Base-by-base conservation (phyloP, 2,113 vertebrate species). In the Cettia cetti region DNA sequence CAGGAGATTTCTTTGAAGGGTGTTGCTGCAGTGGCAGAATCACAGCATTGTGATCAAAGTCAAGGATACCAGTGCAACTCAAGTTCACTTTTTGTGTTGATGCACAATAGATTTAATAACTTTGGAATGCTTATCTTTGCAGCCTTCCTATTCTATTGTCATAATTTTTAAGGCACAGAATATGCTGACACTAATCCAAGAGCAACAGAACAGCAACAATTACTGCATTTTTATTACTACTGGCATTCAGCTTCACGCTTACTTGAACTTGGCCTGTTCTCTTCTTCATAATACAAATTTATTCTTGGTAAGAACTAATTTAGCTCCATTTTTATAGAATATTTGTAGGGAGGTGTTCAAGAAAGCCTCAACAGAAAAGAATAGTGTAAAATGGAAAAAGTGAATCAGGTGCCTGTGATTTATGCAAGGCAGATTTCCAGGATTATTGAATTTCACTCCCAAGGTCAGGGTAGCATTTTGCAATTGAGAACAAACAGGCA, bases 361-460 rank as follows among this genome's bases (percentile, higher is more conserved):
- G n/a, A 35, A 90, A 93, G 22, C n/a, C 28, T 92, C n/a, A 71
- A 35, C 89, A 86, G 78, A 71, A 63, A 82, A 90, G 59, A 80
- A 59, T 13, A 64, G 37, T 50, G 64, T 56, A 78, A 95, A 83
- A 66, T 78, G 76, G 82, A 92, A 94, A 93, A 92, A 86, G 47
- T 86, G 60, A 86, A 83, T 86, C 84, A 65, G 35, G 82, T 93
- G 77, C 57, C 80, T 91, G 76, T 90, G 89, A 94, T 93, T 89
- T 79, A 71, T 30, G 37, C 71, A 76, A 94, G 76, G 88, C 93
- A 94, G 72, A 79, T 81, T 88, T 96, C 93, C 86, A 89, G 45
- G 82, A 79, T 96, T 81, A 90, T 40, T 96, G 79, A 86, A 60
- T 95, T 93, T 97, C 85, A 92, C 79, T 89, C 63, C 52, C 71